phyloP scores from a whole-genome alignment of 2,797 vertebrate species.

The Anisognathus igniventris region DNA sequence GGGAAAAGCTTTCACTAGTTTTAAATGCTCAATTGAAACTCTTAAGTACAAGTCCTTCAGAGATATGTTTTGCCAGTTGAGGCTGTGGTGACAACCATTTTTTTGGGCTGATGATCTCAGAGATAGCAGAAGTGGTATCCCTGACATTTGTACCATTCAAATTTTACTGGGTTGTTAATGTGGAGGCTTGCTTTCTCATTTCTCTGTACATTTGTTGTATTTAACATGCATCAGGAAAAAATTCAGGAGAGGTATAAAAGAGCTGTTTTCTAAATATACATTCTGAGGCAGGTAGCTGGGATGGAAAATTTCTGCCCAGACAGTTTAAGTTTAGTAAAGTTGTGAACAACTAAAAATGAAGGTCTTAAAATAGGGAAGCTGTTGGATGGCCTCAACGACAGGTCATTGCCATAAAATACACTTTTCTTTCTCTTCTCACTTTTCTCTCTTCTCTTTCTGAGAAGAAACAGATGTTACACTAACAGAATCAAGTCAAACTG shows the following conservation, averaged over 20 bases:
- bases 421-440: background rate
- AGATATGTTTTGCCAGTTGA: background rate
- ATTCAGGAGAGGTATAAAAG: background rate
- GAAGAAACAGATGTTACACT: constrained; percentile 20
- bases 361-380: background rate
- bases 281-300: background rate
- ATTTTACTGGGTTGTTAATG: background rate
- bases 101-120: background rate
- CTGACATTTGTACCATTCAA: background rate
- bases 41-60: background rate
- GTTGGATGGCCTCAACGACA: background rate
- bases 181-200: background rate
- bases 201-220: background rate
- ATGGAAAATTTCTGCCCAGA: background rate
- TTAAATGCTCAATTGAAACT: constrained; percentile 7
- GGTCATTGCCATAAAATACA: background rate
- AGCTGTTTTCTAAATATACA: background rate
- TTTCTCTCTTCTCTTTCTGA: background rate
- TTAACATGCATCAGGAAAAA: background rate
- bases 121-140: background rate
- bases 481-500: background rate
- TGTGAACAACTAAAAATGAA: background rate
- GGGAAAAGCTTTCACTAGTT: background rate
- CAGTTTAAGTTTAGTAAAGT: background rate
- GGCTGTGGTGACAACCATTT: background rate